phyloP scores from a whole-genome alignment of 2,113 vertebrate species.

The Candoia aspera region DNA sequence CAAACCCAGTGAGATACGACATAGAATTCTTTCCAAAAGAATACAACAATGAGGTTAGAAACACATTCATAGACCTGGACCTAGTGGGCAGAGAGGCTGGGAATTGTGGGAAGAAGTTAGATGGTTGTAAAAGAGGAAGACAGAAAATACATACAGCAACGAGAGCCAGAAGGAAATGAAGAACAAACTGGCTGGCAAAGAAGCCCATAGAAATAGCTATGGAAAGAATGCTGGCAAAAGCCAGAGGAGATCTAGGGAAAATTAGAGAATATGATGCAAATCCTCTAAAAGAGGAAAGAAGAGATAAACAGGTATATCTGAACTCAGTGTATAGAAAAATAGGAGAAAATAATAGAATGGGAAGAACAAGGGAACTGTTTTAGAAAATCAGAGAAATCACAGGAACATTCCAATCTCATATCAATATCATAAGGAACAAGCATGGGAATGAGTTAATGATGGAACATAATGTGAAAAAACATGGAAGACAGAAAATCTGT shows the following conservation, averaged over 20 bases:
- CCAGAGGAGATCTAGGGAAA: background rate
- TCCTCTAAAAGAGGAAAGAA: background rate
- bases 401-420: background rate
- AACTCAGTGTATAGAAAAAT: background rate
- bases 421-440: background rate
- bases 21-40: background rate
- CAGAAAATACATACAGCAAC: background rate
- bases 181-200: background rate
- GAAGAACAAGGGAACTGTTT: background rate
- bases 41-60: background rate
- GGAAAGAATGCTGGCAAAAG: background rate
- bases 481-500: background rate
- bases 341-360: background rate
- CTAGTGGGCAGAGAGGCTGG: background rate
- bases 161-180: background rate
- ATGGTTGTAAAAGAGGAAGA: background rate
- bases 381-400: background rate
- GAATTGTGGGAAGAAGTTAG: background rate
- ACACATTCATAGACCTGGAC: background rate
- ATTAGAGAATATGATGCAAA: background rate
- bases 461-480: background rate
- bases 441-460: background rate
- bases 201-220: background rate
- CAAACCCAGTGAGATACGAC: background rate
- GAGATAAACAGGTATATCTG: background rate